Evolutionary conservation across 2,888 invertebrate genomes (phyloP).

Genomic region (Sialis lutaria): DNA sequence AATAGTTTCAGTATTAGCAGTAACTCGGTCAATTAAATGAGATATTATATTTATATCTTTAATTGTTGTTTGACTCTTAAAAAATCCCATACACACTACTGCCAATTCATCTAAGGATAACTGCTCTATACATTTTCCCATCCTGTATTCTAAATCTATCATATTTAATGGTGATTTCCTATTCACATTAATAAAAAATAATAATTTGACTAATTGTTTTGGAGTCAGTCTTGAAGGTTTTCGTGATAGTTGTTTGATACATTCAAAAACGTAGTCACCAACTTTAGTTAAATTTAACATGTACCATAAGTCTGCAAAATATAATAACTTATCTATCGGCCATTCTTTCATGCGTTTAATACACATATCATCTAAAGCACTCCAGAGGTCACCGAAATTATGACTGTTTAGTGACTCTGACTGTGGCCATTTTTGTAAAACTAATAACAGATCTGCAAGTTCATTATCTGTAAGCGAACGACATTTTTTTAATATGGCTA

Average conservation of each 20-base stretch:
- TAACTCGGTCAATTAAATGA: conserved; percentile 25
- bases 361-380: conserved; percentile 47
- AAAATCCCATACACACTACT: conserved; percentile 57
- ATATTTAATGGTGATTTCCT: conserved; percentile 37
- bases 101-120: conserved; percentile 49
- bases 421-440: conserved; percentile 32
- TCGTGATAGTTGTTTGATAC: conserved; percentile 31
- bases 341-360: conserved; percentile 28
- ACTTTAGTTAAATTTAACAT: conserved; percentile 33
- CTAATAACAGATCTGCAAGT: conserved; percentile 31
- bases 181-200: conserved; percentile 45
- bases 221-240: conserved; percentile 39
- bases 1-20: conserved; percentile 30
- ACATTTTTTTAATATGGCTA: conserved; percentile 29
- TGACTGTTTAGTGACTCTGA: conserved; percentile 31
- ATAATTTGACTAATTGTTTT: conserved; percentile 42
- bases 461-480: conserved; percentile 36
- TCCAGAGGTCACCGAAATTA: conserved; percentile 48
- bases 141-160: conserved; percentile 44
- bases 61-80: conserved; percentile 52
- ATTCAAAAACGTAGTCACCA: conserved; percentile 35
- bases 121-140: conserved; percentile 31
- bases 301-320: conserved; percentile 45
- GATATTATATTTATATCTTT: conserved; percentile 29
- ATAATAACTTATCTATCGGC: conserved; percentile 34